Evolutionary conservation across 2,113 vertebrate species (phyloP), one percentile per base, ranked within the genome.

Genomic region (Pandion haliaetus): DNA sequence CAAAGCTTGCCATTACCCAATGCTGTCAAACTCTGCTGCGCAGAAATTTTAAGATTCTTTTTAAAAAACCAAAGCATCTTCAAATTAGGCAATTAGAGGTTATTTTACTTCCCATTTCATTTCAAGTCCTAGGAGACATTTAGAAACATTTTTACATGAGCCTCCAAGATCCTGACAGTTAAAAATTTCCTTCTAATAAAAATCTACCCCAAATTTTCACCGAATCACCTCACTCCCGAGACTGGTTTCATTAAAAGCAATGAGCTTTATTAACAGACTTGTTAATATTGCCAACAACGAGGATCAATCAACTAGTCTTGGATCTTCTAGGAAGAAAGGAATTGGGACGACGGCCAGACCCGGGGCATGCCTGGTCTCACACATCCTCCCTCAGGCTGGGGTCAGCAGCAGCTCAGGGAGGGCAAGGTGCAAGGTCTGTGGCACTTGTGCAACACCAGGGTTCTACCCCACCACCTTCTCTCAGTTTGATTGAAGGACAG

Each of bases 401-500:
- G 19, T 31, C 79, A 42, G 42, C 71, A 86, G 67, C 12, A 50
- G 31, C 32, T 81, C 8, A 12, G 20, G 23, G 8, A 70, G 8
- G 31, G 11, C 0, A 2, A 52, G 24, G 9, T 18, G 8, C 3
- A 10, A 80, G 12, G 62, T 36, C 62, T 47, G 20, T 2, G 5
- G 40, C 28, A 40, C 29, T 24, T 1, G 0, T 14, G 32, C 20
- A 79, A 36, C 9, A 34, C 17, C 3, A 0, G 4, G 14, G 8
- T 47, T 82, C 38, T 49, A 72, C 24, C 8, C 34, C 26, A 28
- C 10, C 29, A 55, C 29, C 14, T 50, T 44, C 24, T 55, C 57
- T n/a, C 1, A 3, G 32, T 58, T 26, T 65, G 13, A 55, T 50
- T 3, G 5, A 85, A 42, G 1, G 2, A 34, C 1, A 1, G 1